Evolutionary conservation across 2,113 vertebrate species (phyloP).

Genomic region (Gallinago paraguaiae): DNA sequence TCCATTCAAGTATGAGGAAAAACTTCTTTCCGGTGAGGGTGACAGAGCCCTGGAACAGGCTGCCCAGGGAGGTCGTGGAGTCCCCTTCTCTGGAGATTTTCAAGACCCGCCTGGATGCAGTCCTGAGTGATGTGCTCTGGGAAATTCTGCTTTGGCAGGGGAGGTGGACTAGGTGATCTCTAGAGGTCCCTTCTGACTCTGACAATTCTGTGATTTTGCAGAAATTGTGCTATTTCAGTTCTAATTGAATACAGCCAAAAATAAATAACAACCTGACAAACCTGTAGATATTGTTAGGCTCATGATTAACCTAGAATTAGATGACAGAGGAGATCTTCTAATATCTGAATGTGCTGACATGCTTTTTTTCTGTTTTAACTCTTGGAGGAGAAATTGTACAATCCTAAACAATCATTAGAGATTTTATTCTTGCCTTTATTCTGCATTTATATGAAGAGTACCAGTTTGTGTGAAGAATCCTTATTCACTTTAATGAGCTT

Average conservation of each 20-base stretch:
- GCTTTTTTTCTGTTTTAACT: neutral
- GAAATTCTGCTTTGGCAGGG: too few species aligned
- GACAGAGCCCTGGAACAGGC: too few species aligned
- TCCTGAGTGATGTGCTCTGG: too few species aligned
- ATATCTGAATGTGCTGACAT: neutral
- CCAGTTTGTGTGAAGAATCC: neutral
- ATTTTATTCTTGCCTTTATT: neutral
- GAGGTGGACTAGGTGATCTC: too few species aligned
- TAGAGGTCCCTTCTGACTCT: too few species aligned
- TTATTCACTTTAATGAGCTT: neutral
- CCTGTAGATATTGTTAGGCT: neutral
- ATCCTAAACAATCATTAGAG: neutral
- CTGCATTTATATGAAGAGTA: neutral
- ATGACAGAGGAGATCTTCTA: neutral
- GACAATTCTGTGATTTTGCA: neutral
- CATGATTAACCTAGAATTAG: neutral
- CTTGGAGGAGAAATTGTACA: neutral
- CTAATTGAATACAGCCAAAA: neutral
- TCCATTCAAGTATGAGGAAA: too few species aligned
- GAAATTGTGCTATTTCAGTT: neutral
- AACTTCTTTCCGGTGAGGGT: too few species aligned
- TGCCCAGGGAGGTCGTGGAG: too few species aligned
- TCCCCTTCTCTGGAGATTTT: too few species aligned
- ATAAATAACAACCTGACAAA: neutral
- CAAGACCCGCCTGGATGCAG: too few species aligned